These are phyloP conservation scores for Mus musculus DNA, from an alignment of 2,113 vertebrate species.

Conservation along the genomic window GRCm39 chr2:109119001-109119500, in stretches of 20 bases:
- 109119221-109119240: neutral
- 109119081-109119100: neutral
- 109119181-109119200: neutral
- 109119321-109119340: constrained; percentile 44
- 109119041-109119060: neutral
- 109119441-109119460: neutral
- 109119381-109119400: constrained; percentile 44
- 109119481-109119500: neutral
- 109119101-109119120: constrained; percentile 9
- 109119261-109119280: constrained; percentile 8
- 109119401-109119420: constrained; percentile 8
- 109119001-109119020: neutral
- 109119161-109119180: constrained; percentile 51
- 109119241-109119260: neutral
- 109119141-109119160: constrained; percentile 51
- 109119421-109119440: constrained; percentile 1
- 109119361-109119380: neutral
- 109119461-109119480: constrained; percentile 52
- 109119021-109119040: constrained; percentile 32
- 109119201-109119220: neutral
- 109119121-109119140: constrained; percentile 15
- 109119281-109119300: neutral
- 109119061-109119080: neutral
- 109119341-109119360: constrained; percentile 33
- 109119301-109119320: constrained; percentile 20